These are phyloP conservation scores for Erebia palarica DNA, from an alignment of 2,888 invertebrate genomes.

Conservation along the genomic window DNA sequence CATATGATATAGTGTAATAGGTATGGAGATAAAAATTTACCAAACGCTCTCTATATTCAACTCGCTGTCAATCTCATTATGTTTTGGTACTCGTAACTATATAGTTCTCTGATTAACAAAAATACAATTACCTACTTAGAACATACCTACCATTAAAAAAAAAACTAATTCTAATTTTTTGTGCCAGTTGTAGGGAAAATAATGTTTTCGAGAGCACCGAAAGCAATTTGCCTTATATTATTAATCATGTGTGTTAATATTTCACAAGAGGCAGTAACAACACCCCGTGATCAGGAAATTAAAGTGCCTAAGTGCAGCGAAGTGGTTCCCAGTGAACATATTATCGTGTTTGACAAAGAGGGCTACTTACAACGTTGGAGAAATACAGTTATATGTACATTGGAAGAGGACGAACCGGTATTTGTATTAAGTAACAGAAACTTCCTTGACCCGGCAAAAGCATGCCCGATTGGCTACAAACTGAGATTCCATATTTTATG, in stretches of 20 bases:
- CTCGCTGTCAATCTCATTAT: background rate
- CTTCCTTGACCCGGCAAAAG: fast-evolving
- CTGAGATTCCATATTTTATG: fast-evolving
- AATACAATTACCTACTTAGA: background rate
- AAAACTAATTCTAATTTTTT: background rate
- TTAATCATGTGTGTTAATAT: background rate
- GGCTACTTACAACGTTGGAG: background rate
- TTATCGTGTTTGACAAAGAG: background rate
- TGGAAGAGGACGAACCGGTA: background rate
- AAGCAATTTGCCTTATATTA: background rate
- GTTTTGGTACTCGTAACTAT: background rate
- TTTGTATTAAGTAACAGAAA: background rate
- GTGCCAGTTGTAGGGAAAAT: background rate
- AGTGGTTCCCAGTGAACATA: background rate
- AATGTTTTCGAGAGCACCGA: background rate
- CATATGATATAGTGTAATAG: no score
- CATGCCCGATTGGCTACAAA: background rate
- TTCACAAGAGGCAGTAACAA: background rate
- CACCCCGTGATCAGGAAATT: background rate
- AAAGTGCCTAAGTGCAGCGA: background rate
- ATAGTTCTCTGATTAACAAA: background rate
- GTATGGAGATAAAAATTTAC: no score
- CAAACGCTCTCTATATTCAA: no score
- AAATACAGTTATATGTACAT: background rate
- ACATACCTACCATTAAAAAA: background rate